These are phyloP conservation scores for Euproctis similis DNA, from an alignment of 2,888 invertebrate genomes.

Conservation along the genomic window DNA sequence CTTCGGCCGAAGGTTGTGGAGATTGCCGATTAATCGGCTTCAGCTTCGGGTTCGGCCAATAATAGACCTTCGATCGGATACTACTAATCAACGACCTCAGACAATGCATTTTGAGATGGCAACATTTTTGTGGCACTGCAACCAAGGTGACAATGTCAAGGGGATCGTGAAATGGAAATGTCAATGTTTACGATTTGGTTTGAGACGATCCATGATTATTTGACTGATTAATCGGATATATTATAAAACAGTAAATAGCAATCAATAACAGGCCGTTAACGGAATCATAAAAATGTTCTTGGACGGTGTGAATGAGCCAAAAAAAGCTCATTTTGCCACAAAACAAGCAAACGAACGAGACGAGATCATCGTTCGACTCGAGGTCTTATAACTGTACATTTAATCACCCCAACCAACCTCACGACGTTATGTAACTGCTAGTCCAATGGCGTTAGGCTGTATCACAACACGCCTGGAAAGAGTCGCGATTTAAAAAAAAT, in stretches of 20 bases:
- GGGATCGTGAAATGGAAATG: no score
- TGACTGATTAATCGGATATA: no score
- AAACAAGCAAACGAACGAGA: constrained; percentile 51
- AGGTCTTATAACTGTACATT: constrained; percentile 74
- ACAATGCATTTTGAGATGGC: no score
- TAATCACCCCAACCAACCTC: constrained; percentile 55
- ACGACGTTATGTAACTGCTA: constrained; percentile 65
- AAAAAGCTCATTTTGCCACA: constrained; percentile 69
- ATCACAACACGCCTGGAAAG: constrained; percentile 46
- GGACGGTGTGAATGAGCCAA: constrained; percentile 45
- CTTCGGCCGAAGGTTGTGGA: no score
- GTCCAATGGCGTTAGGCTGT: constrained; percentile 55
- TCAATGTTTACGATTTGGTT: no score
- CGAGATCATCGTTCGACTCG: constrained; percentile 68
- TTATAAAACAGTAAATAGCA: constrained; percentile 1
- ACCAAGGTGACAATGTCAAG: no score
- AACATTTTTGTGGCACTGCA: no score
- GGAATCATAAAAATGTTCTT: constrained; percentile 19
- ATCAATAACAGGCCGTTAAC: constrained; percentile 20
- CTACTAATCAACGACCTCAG: no score
- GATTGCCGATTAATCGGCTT: no score
- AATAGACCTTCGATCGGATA: no score
- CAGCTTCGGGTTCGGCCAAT: no score
- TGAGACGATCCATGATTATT: no score
- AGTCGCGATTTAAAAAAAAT: constrained; percentile 18